Conservation (phyloP, 2,888 invertebrate species). For the Mycalesis mineus region DNA sequence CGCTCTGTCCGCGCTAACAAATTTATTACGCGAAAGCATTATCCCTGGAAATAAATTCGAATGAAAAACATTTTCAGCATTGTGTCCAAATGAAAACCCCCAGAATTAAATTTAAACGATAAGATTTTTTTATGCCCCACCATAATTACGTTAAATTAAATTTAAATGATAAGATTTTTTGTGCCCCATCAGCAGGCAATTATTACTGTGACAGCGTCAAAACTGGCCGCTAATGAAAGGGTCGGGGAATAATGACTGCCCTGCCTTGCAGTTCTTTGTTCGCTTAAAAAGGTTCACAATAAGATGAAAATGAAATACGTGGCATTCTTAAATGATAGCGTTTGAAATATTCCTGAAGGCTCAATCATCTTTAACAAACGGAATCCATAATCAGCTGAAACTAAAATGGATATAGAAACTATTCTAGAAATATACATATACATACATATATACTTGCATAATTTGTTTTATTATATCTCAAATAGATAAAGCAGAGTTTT, state of each 20-base stretch:
- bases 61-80: not conserved
- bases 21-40: too few species aligned
- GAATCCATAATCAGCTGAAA: not conserved
- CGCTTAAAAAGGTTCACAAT: slow-evolving; percentile 44
- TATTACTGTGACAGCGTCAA: slow-evolving; percentile 20
- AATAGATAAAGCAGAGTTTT: too few species aligned
- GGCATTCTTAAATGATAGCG: slow-evolving; percentile 39
- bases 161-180: slow-evolving; percentile 11
- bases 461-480: too few species aligned
- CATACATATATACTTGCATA: too few species aligned
- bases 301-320: slow-evolving; percentile 51
- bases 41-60: not conserved
- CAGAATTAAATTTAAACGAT: slow-evolving; percentile 6
- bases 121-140: slow-evolving; percentile 9
- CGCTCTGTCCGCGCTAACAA: not conserved
- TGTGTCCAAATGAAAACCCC: not conserved
- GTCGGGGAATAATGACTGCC: slow-evolving; percentile 30
- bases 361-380: not conserved
- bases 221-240: slow-evolving; percentile 24
- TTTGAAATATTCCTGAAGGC: not conserved
- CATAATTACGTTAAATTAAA: slow-evolving; percentile 1
- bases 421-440: too few species aligned
- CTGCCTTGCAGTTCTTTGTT: slow-evolving; percentile 40
- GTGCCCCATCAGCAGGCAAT: slow-evolving; percentile 12
- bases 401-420: not conserved